Evolutionary conservation across 2,113 vertebrate genomes (phyloP).

Genomic region (Hypomesus transpacificus): DNA sequence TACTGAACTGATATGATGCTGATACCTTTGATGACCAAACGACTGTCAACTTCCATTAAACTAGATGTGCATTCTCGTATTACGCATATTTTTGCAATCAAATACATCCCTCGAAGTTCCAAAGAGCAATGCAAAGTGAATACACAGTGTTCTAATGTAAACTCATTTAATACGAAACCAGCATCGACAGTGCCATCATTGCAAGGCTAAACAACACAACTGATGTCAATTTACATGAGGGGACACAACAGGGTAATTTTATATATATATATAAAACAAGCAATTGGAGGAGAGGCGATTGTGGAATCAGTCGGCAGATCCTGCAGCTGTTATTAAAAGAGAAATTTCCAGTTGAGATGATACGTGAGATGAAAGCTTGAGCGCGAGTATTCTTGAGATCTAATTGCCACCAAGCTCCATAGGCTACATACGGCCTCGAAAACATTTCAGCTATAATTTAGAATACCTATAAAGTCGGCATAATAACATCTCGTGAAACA

Average conservation of each 20-base stretch:
- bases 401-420: too few relatives aligned
- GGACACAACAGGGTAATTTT: conserved; percentile 8
- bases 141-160: conserved; percentile 46
- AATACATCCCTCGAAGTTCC: background rate
- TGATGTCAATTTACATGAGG: conserved; percentile 18
- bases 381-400: background rate
- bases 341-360: background rate
- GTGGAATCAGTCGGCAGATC: background rate
- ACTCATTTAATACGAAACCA: conserved; percentile 68
- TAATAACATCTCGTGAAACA: background rate
- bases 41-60: too few relatives aligned
- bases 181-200: conserved; percentile 58
- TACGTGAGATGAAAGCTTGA: background rate
- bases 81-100: background rate
- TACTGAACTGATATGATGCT: too few relatives aligned
- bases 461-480: too few relatives aligned
- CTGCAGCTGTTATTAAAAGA: background rate
- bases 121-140: conserved; percentile 14
- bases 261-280: conserved; percentile 5
- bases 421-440: too few relatives aligned
- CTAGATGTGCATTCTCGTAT: too few relatives aligned
- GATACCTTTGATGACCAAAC: too few relatives aligned
- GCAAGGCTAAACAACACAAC: conserved; percentile 47
- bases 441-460: too few relatives aligned
- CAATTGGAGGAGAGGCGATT: background rate